phyloP scores from a whole-genome alignment of 2,113 vertebrate genomes.

The Aegithalos caudatus region DNA sequence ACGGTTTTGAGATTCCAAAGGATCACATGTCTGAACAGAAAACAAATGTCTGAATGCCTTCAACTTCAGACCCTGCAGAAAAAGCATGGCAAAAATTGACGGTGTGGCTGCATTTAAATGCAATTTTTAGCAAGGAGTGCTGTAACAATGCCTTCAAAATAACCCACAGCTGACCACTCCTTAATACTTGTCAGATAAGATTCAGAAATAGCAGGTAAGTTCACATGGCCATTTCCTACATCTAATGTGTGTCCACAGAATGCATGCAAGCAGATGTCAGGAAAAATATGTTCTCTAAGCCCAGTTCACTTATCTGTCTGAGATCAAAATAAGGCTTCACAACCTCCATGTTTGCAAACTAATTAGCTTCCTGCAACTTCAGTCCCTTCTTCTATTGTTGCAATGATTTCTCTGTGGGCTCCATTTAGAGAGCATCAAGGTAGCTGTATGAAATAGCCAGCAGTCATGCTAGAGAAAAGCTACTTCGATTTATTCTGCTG shows the following conservation, averaged over 20 bases:
- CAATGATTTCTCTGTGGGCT: conserved; percentile 2
- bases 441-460: conserved; percentile 18
- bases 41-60: not conserved
- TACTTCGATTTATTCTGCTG: conserved; percentile 23
- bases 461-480: not conserved
- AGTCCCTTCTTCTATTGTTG: not conserved
- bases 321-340: conserved; percentile 3
- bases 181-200: not conserved
- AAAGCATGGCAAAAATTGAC: not conserved
- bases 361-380: conserved; percentile 11
- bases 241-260: not conserved
- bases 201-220: not conserved
- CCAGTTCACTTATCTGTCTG: not conserved
- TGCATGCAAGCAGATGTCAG: not conserved
- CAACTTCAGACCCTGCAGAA: not conserved
- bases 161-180: not conserved
- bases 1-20: not conserved
- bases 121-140: not conserved
- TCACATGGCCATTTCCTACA: not conserved
- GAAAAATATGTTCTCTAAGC: not conserved
- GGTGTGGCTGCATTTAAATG: not conserved
- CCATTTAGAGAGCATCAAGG: not conserved
- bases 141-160: not conserved
- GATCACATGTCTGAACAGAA: not conserved
- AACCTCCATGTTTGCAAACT: not conserved